phyloP scores from a whole-genome alignment of 2,888 invertebrate species.

The Harpalus rubripes region DNA sequence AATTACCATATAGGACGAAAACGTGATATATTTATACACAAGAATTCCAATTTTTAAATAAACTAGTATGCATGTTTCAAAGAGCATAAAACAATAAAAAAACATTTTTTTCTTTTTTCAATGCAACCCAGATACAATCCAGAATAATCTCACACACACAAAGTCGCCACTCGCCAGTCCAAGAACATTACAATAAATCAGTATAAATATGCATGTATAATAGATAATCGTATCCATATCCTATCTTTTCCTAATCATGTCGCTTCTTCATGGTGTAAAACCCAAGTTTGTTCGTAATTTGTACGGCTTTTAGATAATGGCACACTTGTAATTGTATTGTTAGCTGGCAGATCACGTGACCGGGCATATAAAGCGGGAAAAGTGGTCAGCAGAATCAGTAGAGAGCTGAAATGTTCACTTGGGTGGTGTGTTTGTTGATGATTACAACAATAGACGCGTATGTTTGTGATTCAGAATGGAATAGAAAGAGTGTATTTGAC shows the following conservation, averaged over 20 bases:
- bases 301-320: not conserved
- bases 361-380: not conserved
- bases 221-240: not conserved
- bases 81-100: not conserved
- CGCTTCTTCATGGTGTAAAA: conserved; percentile 36
- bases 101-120: not conserved
- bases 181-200: conserved; percentile 11
- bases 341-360: conserved; percentile 13
- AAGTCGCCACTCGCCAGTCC: conserved; percentile 36
- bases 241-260: conserved; percentile 30
- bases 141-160: conserved; percentile 21
- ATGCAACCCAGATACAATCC: conserved; percentile 40
- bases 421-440: not conserved
- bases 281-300: not conserved
- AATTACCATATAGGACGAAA: not conserved
- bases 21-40: not conserved
- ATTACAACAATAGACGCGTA: not conserved
- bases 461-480: not conserved
- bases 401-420: not conserved
- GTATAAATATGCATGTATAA: conserved; percentile 4
- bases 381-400: conserved; percentile 1
- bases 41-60: not conserved
- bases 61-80: not conserved
- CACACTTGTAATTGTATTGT: conserved; percentile 9
- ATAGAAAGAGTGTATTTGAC: conserved; percentile 22